A percentile compares a stretch with the other conserved stretches of the same genome.
Evolutionary conservation across 2,797 vertebrate species (phyloP).

Genomic region (Pseudotriccus pelzelni): DNA sequence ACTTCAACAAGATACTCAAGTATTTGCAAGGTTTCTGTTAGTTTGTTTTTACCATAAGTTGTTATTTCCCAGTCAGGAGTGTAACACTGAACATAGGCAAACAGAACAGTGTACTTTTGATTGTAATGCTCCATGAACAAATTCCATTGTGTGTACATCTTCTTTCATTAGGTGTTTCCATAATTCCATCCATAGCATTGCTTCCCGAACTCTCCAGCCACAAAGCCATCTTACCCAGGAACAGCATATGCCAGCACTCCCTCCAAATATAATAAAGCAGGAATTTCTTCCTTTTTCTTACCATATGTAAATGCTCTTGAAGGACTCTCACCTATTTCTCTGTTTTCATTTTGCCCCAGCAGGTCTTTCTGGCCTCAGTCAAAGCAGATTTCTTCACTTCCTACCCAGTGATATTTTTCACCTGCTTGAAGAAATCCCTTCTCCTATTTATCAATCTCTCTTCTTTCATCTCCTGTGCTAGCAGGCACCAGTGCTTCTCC

Average conservation of each 20-base stretch:
- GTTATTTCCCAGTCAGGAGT: background rate
- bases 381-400: slow-evolving; percentile 21
- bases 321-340: background rate
- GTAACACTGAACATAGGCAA: background rate
- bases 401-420: slow-evolving; percentile 20
- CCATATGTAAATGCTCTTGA: background rate
- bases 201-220: background rate
- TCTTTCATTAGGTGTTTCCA: background rate
- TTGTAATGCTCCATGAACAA: background rate
- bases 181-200: background rate
- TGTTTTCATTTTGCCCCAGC: background rate
- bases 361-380: background rate
- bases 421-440: slow-evolving; percentile 33
- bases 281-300: background rate
- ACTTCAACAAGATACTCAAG: background rate
- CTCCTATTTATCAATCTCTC: slow-evolving; percentile 15
- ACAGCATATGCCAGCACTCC: background rate
- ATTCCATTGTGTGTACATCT: background rate
- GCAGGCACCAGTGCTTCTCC: slow-evolving; percentile 21
- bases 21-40: background rate
- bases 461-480: slow-evolving; percentile 40
- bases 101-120: background rate
- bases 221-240: background rate
- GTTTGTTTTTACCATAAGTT: background rate
- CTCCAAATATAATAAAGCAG: background rate